Conservation (phyloP, 2,888 invertebrate genomes). For the Gerris lacustris region DNA sequence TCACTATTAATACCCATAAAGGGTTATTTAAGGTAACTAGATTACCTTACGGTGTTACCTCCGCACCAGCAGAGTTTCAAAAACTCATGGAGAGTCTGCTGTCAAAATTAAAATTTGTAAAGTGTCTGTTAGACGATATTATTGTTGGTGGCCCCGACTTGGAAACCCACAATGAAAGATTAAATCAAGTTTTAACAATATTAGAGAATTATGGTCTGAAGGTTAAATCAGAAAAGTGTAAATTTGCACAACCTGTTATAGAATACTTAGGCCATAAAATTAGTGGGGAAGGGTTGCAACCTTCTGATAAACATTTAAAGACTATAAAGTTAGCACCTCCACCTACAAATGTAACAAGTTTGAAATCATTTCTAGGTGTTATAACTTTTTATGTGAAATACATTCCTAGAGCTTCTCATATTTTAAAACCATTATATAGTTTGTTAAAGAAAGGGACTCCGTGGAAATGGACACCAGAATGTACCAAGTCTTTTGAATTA, state of each 20-base stretch:
- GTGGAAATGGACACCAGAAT: conserved; percentile 16
- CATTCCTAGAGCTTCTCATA: not conserved
- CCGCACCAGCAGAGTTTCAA: conserved; percentile 27
- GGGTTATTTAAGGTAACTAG: conserved; percentile 32
- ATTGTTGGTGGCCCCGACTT: conserved; percentile 30
- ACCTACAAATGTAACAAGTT: not conserved
- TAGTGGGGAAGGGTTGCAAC: not conserved
- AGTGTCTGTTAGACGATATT: conserved; percentile 33
- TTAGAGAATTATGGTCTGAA: conserved; percentile 30
- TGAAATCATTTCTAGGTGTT: conserved; percentile 8
- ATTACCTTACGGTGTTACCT: conserved; percentile 32
- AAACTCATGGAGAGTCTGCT: conserved; percentile 33
- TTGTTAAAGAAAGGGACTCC: not conserved
- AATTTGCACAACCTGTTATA: conserved; percentile 2
- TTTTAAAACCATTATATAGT: not conserved
- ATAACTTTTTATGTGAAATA: not conserved
- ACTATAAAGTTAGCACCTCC: not conserved
- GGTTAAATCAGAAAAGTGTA: conserved; percentile 33
- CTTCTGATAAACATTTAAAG: not conserved
- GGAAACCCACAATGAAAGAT: conserved; percentile 6
- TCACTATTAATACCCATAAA: conserved; percentile 35
- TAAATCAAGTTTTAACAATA: conserved; percentile 27
- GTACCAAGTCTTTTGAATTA: conserved; percentile 12
- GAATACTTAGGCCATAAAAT: conserved; percentile 28
- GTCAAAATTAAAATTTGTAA: conserved; percentile 31